Evolutionary conservation across 2,888 invertebrate species (phyloP).

Genomic region (Ariolimax columbianus): DNA sequence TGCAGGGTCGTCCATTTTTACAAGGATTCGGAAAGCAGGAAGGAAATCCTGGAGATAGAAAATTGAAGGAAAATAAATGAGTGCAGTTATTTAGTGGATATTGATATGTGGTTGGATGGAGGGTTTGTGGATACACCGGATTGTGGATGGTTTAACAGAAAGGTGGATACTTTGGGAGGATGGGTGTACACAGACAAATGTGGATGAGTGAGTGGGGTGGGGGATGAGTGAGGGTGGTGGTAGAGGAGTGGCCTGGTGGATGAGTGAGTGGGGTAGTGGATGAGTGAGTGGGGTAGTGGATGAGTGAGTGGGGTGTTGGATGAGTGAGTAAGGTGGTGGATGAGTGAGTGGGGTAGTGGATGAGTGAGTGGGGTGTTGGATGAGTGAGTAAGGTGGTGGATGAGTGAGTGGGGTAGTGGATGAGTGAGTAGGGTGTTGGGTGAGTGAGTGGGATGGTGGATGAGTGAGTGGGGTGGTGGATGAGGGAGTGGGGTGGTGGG

Average conservation of each 20-base stretch:
- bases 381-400: not conserved
- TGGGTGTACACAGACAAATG: no score
- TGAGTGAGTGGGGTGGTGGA: no score
- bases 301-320: not conserved
- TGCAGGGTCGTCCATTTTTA: slow-evolving; percentile 67
- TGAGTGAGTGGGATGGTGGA: no score
- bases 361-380: no score
- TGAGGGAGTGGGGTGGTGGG: no score
- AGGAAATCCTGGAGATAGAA: slow-evolving; percentile 62
- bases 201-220: not conserved
- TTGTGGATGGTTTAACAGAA: no score
- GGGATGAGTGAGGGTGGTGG: not conserved
- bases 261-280: not conserved
- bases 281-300: not conserved
- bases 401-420: not conserved
- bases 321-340: not conserved
- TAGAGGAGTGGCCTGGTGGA: not conserved
- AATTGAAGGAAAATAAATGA: not conserved
- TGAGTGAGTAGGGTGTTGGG: no score
- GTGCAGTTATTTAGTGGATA: not conserved
- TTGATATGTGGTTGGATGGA: not conserved
- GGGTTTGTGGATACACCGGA: not conserved
- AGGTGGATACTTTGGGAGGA: no score
- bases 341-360: not conserved
- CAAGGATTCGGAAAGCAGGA: slow-evolving; percentile 75